Conservation (phyloP, 2,113 vertebrate species). For the Corydoras maculifer region DNA sequence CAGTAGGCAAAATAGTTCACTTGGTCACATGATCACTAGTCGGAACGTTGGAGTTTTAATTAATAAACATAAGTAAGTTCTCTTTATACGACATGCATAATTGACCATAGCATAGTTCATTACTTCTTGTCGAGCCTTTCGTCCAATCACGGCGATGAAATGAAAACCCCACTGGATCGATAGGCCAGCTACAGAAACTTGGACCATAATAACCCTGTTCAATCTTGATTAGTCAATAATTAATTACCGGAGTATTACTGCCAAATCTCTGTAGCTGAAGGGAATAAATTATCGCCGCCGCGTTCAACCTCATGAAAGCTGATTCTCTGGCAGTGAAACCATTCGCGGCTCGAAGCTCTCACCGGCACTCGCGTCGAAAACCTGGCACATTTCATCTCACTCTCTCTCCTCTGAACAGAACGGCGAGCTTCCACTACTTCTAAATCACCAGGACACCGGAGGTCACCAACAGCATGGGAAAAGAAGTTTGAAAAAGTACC, state of each 20-base stretch:
- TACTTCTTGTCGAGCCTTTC: neutral
- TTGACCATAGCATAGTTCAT: no score
- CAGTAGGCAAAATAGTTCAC: no score
- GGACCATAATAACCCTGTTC: slow-evolving; percentile 23
- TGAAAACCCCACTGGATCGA: slow-evolving; percentile 39
- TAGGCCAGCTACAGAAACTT: slow-evolving; percentile 16
- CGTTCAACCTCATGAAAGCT: slow-evolving; percentile 20
- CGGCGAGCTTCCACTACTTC: neutral
- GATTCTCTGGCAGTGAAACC: slow-evolving; percentile 26
- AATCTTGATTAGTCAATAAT: slow-evolving; percentile 48
- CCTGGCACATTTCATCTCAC: slow-evolving; percentile 4
- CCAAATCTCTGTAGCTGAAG: slow-evolving; percentile 41
- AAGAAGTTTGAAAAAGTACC: no score
- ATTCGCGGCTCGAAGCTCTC: slow-evolving; percentile 7
- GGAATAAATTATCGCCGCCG: slow-evolving; percentile 25
- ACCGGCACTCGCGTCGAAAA: neutral
- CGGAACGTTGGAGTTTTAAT: no score
- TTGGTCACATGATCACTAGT: no score
- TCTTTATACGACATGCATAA: no score
- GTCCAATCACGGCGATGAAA: slow-evolving; percentile 23
- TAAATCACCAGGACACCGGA: no score
- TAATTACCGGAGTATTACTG: slow-evolving; percentile 38
- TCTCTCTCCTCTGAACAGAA: neutral
- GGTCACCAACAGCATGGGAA: no score
- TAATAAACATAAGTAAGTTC: no score